phyloP scores from a whole-genome alignment of 2,888 invertebrate species.

The Drosophila setosimentum region DNA sequence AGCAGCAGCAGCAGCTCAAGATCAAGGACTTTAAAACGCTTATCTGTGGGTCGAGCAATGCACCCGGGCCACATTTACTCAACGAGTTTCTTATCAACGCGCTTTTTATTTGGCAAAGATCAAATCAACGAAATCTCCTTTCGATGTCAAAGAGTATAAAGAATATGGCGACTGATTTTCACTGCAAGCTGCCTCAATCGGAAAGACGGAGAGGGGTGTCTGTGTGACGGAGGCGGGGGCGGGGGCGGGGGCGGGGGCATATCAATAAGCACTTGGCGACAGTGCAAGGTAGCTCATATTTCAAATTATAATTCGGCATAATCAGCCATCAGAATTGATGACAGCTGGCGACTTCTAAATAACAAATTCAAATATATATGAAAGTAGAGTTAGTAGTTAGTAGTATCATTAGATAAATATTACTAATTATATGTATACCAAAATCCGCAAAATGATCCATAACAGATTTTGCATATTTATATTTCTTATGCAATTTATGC shows the following conservation, averaged over 20 bases:
- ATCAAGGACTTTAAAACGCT: conserved; percentile 76
- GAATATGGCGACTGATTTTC: background rate
- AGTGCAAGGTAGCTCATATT: conserved; percentile 16
- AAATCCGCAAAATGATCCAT: background rate
- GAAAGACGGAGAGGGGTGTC: background rate
- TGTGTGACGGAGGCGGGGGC: too few relatives aligned
- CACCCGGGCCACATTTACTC: conserved; percentile 77
- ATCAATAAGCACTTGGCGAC: conserved; percentile 32
- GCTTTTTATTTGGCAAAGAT: conserved; percentile 34
- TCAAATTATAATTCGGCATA: background rate
- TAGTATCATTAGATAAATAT: too few relatives aligned
- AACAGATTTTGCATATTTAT: background rate
- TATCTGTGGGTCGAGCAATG: conserved; percentile 79
- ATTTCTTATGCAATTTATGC: conserved; percentile 1
- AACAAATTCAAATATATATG: background rate
- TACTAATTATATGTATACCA: background rate
- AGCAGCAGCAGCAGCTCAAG: conserved; percentile 56
- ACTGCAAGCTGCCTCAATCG: conserved; percentile 17
- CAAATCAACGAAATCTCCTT: conserved; percentile 30
- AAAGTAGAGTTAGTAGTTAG: too few relatives aligned
- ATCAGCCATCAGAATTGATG: background rate
- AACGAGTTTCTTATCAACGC: conserved; percentile 73
- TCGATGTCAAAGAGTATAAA: conserved; percentile 55
- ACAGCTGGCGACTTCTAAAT: background rate
- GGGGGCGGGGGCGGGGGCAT: too few relatives aligned